Base-by-base conservation (phyloP, 1,140 invertebrate genomes). In the Ptiloglossa arizonensis region DNA sequence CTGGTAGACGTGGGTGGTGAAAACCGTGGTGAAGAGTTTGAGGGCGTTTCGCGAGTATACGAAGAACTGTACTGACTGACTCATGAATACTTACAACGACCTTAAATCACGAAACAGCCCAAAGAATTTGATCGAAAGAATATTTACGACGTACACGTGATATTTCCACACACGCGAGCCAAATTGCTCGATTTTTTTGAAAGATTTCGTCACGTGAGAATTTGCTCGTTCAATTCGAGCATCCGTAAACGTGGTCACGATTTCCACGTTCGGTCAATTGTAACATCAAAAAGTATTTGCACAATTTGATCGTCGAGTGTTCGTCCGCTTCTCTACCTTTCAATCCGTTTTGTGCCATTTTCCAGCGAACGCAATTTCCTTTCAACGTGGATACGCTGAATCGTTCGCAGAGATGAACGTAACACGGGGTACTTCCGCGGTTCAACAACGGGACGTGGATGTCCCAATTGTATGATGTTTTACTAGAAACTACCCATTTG, bases 301-400 rank as follows among this genome's bases (percentile, higher is more conserved):
- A 19, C 32, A 19, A 27, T 63, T 62, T 32, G n/a, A 35, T 5
- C 32, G 8, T n/a, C 8, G 8, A 13, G 3, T 5, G 9, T n/a
- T 24, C 6, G 15, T 15, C 3, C 5, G 22, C 4, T 32, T 46
- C 41, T 17, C 29, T 19, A 15, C 44, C 9, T n/a, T 11, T 15
- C 35, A 13, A 24, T 41, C 59, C 35, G 35, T n/a, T 41, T 22
- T 41, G 5, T 11, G 59, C n/a, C n/a, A 24, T 22, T 62, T 24
- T 35, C 35, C 59, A 24, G 11, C 32, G 35, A 41, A 62, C 35
- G 59, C 35, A 41, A 62, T 62, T 24, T 62, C 59, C 59, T 62
- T 62, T 62, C n/a, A 15, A 62, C 35, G 35, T 38, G n/a, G n/a
- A n/a, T n/a, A 22, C 6, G 19, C n/a, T 62, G 35, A 62, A 62